Evolutionary conservation across 1,140 invertebrate genomes (phyloP).

Genomic region (Pseudomyrmex flavicornis): DNA sequence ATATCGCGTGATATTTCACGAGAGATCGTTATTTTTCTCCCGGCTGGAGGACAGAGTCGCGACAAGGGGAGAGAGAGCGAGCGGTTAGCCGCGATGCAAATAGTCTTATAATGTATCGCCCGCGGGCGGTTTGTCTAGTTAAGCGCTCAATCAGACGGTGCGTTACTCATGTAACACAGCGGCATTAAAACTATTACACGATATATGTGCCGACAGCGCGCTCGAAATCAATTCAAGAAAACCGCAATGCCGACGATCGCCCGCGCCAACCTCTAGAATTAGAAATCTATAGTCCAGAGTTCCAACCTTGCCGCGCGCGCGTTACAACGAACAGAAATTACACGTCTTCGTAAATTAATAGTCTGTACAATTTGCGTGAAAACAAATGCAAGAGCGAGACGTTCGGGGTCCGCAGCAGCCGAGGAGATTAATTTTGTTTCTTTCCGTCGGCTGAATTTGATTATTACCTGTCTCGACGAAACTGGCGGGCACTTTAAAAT

Average conservation of each 20-base stretch:
- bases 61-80: constrained; percentile 46
- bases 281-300: constrained; percentile 24
- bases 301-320: not conserved
- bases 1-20: constrained; percentile 56
- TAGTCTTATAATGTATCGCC: constrained; percentile 54
- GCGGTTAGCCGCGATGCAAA: constrained; percentile 48
- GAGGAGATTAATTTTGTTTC: constrained; percentile 57
- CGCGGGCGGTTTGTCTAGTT: constrained; percentile 56
- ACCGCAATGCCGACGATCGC: not conserved
- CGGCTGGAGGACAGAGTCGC: constrained; percentile 8
- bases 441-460: constrained; percentile 54
- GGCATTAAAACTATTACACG: constrained; percentile 42
- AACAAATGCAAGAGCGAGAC: constrained; percentile 49
- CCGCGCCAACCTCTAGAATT: not conserved
- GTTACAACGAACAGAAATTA: constrained; percentile 37
- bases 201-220: constrained; percentile 39
- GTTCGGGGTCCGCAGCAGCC: constrained; percentile 42
- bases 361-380: constrained; percentile 52
- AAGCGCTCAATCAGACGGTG: constrained; percentile 51
- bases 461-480: constrained; percentile 49
- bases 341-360: constrained; percentile 53
- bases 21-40: constrained; percentile 38
- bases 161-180: constrained; percentile 43
- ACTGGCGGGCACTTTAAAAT: constrained; percentile 42
- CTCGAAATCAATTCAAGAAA: constrained; percentile 52